Base-by-base conservation (phyloP, 2,888 invertebrate genomes). In the Phaedon cochleariae region DNA sequence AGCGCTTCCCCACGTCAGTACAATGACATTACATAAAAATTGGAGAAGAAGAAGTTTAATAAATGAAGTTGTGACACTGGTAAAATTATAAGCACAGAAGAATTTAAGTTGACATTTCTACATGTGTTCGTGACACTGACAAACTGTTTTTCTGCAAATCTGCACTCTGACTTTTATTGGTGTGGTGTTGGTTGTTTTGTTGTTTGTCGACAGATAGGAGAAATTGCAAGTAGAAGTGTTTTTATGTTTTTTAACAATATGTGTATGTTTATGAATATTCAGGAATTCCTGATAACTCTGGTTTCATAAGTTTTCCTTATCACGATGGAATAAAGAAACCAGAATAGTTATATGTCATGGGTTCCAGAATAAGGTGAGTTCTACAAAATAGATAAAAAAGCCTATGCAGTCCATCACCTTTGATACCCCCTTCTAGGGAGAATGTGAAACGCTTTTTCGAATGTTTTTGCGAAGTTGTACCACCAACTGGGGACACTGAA, bases 401-500 rank as follows among this genome's bases (percentile, higher is more conserved):
- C 20, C 12, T 34, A 18, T 52, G 52, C 15, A 48, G 10, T 15
- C 6, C 18, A 18, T 29, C 20, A 20, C 12, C 0, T 21, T 45
- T 9, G 15, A 53, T 2, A 48, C 55, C 59, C 41, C 52, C 41
- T 85, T 86, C 70, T 85, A 94, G 94, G 85, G 91, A 91, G 79
- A 91, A 92, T 85, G 92, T 92, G 64, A 89, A 89, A 79, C 90
- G 89, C 82, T 85, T 94, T 72, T 93, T 92, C 83, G 93, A 94
- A 84, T 90, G 93, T 80, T 94, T 93, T 82, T 92, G 93, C 81
- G 94, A 94, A 86, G 90, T 94, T 68, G 92, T 87, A 34, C 88
- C 88, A 62, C 89, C 93, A 68, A 86, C 87, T 46, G 87, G 86
- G 53, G 88, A 89, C 71, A 87, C 87, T 74, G 83, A 86, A 62